Evolutionary conservation across 2,888 invertebrate genomes (phyloP), one percentile per base, ranked within the genome.

Genomic region (Cepaea hortensis): DNA sequence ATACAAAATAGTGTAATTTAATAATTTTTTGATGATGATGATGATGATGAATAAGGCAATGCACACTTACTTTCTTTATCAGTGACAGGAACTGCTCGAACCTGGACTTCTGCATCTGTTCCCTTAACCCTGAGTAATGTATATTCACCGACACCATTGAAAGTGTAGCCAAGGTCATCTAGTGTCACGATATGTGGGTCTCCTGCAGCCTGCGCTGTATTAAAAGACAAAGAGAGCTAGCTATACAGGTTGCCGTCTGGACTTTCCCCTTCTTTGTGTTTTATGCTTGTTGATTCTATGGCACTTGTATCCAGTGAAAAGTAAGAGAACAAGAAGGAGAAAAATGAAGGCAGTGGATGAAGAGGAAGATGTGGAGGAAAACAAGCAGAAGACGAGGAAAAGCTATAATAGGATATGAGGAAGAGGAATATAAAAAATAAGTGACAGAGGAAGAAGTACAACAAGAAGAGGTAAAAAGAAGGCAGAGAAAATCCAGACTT

Each of bases 101-200:
- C 92, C 88, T 93, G 92, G 55, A 93, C 88, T 46, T 90, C 88
- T 62, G 90, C 89, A 5, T 89, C 84, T 9, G 89, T 89, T 81
- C 88, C 86, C 84, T 90, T 89, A 84, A 92, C 88, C 87, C 90
- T 88, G 84, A 93, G 88, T 85, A 93, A 89, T 84, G 90, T 89
- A 85, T 90, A 93, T 81, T 92, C 91, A 0, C 93, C 93, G 11
- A 91, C 85, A 50, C 93, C 93, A 84, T 93, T 93, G 88, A 93
- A 93, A 7, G 93, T 93, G 85, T 91, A 93, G 65, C 84, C 87
- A 85, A 90, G 88, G 1, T 91, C 91, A 84, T 93, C 93, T 62
- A 93, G 85, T 23, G 93, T 92, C 76, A 91, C 92, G 50, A 93
- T 86, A 84, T 93, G 93, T 9, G 93, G 93, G 87, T 93, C 93